These are phyloP conservation scores for Smutsia temminckii DNA, from an alignment of 2,797 vertebrate genomes.

Conservation along the genomic window DNA sequence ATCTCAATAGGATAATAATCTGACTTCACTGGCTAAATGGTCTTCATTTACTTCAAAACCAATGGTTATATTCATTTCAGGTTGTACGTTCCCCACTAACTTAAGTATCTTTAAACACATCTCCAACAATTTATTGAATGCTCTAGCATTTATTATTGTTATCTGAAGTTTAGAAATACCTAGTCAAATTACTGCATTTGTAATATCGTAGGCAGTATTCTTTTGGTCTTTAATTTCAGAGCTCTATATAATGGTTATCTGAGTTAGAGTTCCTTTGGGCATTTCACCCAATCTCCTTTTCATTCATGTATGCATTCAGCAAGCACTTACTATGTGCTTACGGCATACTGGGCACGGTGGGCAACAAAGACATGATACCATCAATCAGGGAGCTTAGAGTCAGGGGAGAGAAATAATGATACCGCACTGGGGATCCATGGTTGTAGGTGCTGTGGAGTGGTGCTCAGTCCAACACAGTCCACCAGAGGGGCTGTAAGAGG, in stretches of 20 bases:
- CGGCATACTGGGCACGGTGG: background rate
- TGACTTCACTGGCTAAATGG: background rate
- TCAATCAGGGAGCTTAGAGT: background rate
- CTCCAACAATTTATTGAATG: background rate
- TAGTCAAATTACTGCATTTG: background rate
- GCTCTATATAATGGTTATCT: background rate
- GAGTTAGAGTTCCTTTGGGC: background rate
- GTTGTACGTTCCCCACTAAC: background rate
- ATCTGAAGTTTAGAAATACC: background rate
- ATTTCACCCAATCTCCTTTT: background rate
- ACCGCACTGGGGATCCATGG: accelerated
- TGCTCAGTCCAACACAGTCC: background rate
- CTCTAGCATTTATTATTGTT: background rate
- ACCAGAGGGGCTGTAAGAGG: background rate
- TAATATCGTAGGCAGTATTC: background rate
- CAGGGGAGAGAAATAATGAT: background rate
- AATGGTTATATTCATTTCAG: background rate
- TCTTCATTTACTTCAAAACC: background rate
- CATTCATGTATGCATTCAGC: background rate
- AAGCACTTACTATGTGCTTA: background rate
- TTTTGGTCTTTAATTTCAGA: background rate
- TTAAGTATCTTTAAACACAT: background rate
- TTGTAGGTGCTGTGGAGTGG: background rate
- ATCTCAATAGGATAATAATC: background rate
- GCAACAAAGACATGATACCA: background rate